Evolutionary conservation across 1,140 invertebrate species (phyloP), one percentile per base, ranked within the genome.

Genomic region (Sycophaga agraensis): DNA sequence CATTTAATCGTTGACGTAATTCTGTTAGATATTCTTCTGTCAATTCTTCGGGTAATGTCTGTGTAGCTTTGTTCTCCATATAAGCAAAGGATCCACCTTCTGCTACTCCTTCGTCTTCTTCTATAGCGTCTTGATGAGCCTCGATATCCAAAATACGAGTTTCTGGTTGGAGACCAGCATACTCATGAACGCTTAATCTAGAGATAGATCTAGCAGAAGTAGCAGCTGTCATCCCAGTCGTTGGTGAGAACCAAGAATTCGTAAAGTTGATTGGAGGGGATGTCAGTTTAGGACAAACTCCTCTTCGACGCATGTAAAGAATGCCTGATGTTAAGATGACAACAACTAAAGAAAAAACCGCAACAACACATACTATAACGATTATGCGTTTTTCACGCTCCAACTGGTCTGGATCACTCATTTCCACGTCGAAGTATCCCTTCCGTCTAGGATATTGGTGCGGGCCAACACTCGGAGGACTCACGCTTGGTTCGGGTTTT

Each of bases 31-130:
- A 83, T 62, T 91, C 89, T 62, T 88, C 84, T 0, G 89, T 90
- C 28, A 91, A 69, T 72, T 91, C 89, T 70, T 89, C 88, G 0
- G 89, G 89, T 22, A 91, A 74, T 0, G 88, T 89, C 71, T 89
- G 87, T 3, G 87, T 88, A 2, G 83, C 86, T 70, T 88, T 88
- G 71, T 90, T 87, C 66, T 86, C 84, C 12, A 78, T 82, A 7
- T 82, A 81, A 8, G 83, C 73, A 22, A 82, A 80, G 14, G 81
- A 65, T n/a, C 28, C 26, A 7, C 81, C 81, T 1, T 78, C 77
- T 8, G 74, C 71, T 8, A 60, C 60, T 28, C 69, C 72, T 2
- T 74, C 74, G 9, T 78, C 68, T 9, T 75, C 68, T 5, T 68
- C 70, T 1, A 48, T 59, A 0, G 65, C 67, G 1, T 71, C 74